Conservation (phyloP, 2,888 invertebrate species). For the Ctenicera cuprea region DNA sequence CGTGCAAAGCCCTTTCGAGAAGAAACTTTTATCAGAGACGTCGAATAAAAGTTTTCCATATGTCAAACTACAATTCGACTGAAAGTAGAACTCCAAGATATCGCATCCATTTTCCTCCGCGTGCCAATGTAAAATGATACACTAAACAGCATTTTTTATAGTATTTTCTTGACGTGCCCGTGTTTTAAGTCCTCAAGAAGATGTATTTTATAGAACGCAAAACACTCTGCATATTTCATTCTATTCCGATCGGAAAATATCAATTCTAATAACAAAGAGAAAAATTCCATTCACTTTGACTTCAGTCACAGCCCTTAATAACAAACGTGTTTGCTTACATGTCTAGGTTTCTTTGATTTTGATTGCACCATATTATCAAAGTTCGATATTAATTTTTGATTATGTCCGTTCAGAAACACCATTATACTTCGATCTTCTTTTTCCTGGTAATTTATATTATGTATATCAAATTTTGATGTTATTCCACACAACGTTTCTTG, state of each 20-base stretch:
- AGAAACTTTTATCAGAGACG: constrained; percentile 16
- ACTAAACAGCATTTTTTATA: constrained; percentile 25
- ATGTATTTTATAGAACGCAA: constrained; percentile 19
- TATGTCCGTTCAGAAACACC: not conserved
- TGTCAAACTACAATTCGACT: constrained; percentile 17
- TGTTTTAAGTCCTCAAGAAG: not conserved
- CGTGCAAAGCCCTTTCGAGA: not conserved
- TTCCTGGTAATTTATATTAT: too few species aligned
- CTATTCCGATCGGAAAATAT: not conserved
- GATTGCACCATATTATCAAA: not conserved
- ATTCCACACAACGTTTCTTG: too few species aligned
- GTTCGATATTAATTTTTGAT: constrained; percentile 3
- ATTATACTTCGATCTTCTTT: not conserved
- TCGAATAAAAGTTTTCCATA: not conserved
- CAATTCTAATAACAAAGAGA: not conserved
- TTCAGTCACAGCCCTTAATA: not conserved
- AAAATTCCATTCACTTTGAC: constrained; percentile 2
- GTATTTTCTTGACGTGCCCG: constrained; percentile 3
- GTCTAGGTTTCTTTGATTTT: constrained; percentile 6
- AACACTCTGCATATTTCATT: constrained; percentile 2
- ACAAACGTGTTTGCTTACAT: not conserved
- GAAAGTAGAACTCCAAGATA: constrained; percentile 10
- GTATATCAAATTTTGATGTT: too few species aligned
- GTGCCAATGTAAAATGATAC: constrained; percentile 14
- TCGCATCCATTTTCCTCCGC: not conserved